These are phyloP conservation scores for Sepiola atlantica DNA, from an alignment of 2,888 invertebrate species.

Conservation along the genomic window DNA sequence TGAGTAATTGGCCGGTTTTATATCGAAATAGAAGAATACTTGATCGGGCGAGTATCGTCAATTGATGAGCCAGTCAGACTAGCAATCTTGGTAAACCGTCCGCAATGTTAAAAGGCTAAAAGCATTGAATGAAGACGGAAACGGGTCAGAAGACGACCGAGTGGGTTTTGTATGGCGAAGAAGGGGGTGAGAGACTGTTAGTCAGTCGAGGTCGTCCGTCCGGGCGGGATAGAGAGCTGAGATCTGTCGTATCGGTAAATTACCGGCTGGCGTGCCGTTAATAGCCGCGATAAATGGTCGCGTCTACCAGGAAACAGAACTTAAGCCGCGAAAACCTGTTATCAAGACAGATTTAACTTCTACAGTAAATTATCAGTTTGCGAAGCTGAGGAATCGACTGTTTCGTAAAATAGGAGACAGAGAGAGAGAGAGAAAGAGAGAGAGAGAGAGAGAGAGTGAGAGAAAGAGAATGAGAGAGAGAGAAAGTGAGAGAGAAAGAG, in stretches of 20 bases:
- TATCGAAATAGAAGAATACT: slow-evolving; percentile 4
- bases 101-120: neutral
- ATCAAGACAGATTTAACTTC: slow-evolving; percentile 16
- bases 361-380: neutral
- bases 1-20: neutral
- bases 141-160: neutral
- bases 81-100: neutral
- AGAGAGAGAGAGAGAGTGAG: too few species aligned
- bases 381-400: neutral
- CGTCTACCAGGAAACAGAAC: neutral
- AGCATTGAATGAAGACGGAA: neutral
- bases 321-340: neutral
- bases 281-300: slow-evolving; percentile 9
- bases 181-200: neutral
- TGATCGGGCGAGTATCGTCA: neutral
- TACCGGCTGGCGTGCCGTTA: slow-evolving; percentile 22
- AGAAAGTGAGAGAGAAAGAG: neutral
- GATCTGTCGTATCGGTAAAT: slow-evolving; percentile 32
- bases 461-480: neutral
- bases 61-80: slow-evolving; percentile 9
- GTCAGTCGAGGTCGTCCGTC: neutral
- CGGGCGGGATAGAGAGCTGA: neutral
- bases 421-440: too few species aligned
- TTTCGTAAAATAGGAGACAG: neutral
- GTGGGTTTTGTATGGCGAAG: too few species aligned